Conservation (phyloP, 2,888 invertebrate genomes). For the Ophion obscuratus region DNA sequence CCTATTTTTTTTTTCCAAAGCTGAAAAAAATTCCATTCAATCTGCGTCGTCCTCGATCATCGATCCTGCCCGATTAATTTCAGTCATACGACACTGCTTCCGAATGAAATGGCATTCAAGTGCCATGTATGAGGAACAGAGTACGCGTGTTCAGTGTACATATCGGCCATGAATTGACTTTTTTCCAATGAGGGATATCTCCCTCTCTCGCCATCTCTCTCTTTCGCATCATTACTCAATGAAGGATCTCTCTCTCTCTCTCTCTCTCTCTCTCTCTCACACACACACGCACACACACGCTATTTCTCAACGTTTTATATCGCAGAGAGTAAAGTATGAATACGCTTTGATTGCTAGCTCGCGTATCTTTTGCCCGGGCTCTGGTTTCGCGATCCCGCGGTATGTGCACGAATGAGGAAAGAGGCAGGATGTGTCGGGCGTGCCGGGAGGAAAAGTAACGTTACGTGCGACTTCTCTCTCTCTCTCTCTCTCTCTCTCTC, state of each 20-base stretch:
- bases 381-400: slow-evolving; percentile 52
- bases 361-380: slow-evolving; percentile 35
- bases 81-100: too few relatives aligned
- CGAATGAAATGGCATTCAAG: too few relatives aligned
- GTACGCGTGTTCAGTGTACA: too few relatives aligned
- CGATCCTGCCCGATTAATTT: too few relatives aligned
- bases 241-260: neutral
- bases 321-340: neutral
- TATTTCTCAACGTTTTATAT: slow-evolving; percentile 9
- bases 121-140: too few relatives aligned
- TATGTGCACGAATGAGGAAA: slow-evolving; percentile 66
- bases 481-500: slow-evolving; percentile 31
- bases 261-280: neutral
- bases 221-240: neutral
- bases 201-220: slow-evolving; percentile 16
- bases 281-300: too few relatives aligned
- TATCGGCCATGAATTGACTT: too few relatives aligned
- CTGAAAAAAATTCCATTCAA: too few relatives aligned
- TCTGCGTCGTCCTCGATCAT: too few relatives aligned
- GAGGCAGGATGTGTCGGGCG: slow-evolving; percentile 70
- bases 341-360: neutral
- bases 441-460: slow-evolving; percentile 77
- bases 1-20: too few relatives aligned
- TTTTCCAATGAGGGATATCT: neutral
- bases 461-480: slow-evolving; percentile 65